Base-by-base conservation (phyloP, 2,888 invertebrate genomes). In the Leptopilina syphax region DNA sequence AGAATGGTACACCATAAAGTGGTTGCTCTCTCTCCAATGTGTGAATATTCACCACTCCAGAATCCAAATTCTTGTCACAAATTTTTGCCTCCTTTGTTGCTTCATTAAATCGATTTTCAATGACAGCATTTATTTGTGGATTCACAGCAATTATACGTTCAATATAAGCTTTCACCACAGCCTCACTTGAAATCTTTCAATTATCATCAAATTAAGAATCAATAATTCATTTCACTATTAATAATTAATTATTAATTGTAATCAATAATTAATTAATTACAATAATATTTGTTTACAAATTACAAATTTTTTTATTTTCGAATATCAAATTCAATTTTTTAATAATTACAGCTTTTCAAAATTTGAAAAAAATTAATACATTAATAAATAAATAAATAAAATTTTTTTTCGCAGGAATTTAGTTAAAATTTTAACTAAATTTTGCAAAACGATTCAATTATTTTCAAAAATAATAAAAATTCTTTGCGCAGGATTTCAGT, bases 1-100 rank as follows among this genome's bases (percentile, higher is more conserved):
- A 96, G 82, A 98, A 93, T 0, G 98, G 98, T 5, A 98, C 94
- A 5, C 98, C 98, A 10, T 97, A 92, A 81, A 97, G 92, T 0
- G 97, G 97, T 85, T 95, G 95, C 70, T 95, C 94, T 80, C 93
- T 93, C 83, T 94, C 94, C 86, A 96, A 93, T 77, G 95, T 94
- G 65, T 94, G 94, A n/a, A 94, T 92, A 3, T 93, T 93, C 67
- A 93, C 93, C 18, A 92, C 88, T 41, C 93, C 94, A 65, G 93
- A 93, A 10, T 93, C 93, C 50, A 97, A 93, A 88, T 95, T 93
- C 83, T 93, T 93, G 92, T 98, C 97, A 1, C 96, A 95, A 79
- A 93, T 93, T 84, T 93, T 94, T 0, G 98, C 97, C 89, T 97
- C 97, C 80, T 93, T 92, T 60, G 97, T 86, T 0, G 98, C 97